Base-by-base conservation (phyloP, 23 tunicate species). In the Diplosoma virens region DNA sequence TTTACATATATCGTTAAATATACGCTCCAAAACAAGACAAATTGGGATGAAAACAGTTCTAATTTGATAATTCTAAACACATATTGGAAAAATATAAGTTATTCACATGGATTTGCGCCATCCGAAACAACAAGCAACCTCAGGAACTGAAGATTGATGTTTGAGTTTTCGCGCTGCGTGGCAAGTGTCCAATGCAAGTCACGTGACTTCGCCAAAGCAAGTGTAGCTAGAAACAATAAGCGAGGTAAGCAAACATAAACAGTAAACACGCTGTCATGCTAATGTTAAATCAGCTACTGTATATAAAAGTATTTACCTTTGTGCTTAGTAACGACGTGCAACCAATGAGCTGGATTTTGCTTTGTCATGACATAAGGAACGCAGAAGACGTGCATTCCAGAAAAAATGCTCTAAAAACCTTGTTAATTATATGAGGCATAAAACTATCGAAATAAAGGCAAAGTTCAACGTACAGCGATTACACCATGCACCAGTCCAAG, bases 121-220 rank as follows among this genome's bases (percentile, higher is more conserved):
- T 92, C 97, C 16, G 97, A 73, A 32, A 92, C 79, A 23, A 92
- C 76, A 75, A 92, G 34, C 97, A 92, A 85, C 54, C 97, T 58
- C 60, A 92, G 29, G 24, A 92, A 81, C 36, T 92, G 87, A 20
- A 92, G 76, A 52, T 85, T 93, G 1, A 92, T 67, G 24, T 81
- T 82, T 16, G 77, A 23, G 25, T 69, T 76, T 26, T 81, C 84
- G 32, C 74, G 47, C 34, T 92, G 87, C 82, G 85, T 76, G 26
- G 97, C 87, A 26, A 92, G 54, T 1, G 97, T 92, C 97, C 97
- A 92, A 45, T 92, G 97, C 21, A 92, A 76, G 58, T 92, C 97
- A 24, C 97, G 78, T 28, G 97, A 92, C 72, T 85, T 85, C 45
- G 63, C 92, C 4, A 92, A 79, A 7, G 85, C 97, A 14, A 92